Percentiles rank a stretch among this genome's conserved stretches.
Conservation (phyloP, 2,888 invertebrate species). For the Gibbula magus region DNA sequence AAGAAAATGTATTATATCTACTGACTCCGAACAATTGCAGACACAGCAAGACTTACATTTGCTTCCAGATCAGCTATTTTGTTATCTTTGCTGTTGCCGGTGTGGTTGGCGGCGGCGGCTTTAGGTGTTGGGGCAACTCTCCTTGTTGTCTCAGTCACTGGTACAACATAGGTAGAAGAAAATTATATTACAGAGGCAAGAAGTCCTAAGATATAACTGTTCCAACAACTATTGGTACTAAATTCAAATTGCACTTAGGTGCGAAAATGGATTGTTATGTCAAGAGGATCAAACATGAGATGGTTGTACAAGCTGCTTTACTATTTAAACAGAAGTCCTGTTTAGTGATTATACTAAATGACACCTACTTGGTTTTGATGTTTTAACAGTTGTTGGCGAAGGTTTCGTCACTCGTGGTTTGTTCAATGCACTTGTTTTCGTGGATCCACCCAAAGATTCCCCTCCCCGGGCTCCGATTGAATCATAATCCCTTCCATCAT, state of each 20-base stretch:
- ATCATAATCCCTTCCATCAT: conserved; percentile 97
- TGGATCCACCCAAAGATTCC: conserved; percentile 54
- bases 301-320: no score
- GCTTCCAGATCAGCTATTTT: conserved; percentile 15
- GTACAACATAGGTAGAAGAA: no score
- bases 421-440: conserved; percentile 34
- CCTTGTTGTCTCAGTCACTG: conserved; percentile 15
- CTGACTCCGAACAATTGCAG: no score
- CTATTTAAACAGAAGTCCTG: background rate
- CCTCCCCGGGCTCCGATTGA: conserved; percentile 87
- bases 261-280: no score
- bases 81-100: conserved; percentile 2
- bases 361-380: conserved; percentile 17
- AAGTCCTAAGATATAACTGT: no score
- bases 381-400: background rate
- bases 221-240: no score
- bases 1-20: no score
- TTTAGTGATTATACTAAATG: background rate
- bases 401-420: conserved; percentile 21
- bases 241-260: no score
- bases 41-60: background rate
- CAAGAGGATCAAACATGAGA: no score
- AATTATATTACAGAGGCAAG: no score
- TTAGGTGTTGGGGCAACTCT: background rate
- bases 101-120: background rate